Percentiles rank a stretch among this genome's conserved stretches.
phyloP scores from a whole-genome alignment of 2,888 invertebrate genomes.

The Catocala fraxini region DNA sequence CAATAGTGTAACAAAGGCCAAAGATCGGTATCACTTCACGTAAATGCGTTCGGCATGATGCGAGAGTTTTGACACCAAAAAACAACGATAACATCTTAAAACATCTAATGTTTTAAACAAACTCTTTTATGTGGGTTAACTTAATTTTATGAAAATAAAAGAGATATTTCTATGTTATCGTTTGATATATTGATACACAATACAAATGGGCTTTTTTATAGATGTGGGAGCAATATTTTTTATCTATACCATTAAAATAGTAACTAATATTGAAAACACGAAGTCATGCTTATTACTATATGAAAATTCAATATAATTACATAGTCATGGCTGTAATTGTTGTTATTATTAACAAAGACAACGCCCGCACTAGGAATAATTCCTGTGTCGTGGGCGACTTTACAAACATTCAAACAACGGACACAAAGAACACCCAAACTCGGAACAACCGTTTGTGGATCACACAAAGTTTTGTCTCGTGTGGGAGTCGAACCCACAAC shows the following conservation, averaged over 20 bases:
- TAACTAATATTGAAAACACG: slow-evolving; percentile 31
- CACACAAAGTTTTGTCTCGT: too few species aligned
- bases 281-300: slow-evolving; percentile 21
- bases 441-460: too few species aligned
- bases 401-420: too few species aligned
- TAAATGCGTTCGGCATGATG: slow-evolving; percentile 86
- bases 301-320: neutral
- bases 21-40: slow-evolving; percentile 75
- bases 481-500: too few species aligned
- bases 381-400: too few species aligned
- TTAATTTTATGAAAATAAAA: slow-evolving; percentile 84
- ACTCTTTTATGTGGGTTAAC: slow-evolving; percentile 85
- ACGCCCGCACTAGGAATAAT: too few species aligned
- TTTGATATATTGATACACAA: slow-evolving; percentile 73
- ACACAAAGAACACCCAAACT: too few species aligned
- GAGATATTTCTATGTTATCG: slow-evolving; percentile 69
- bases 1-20: slow-evolving; percentile 77
- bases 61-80: slow-evolving; percentile 87
- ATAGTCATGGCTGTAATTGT: too few species aligned
- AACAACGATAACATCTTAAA: slow-evolving; percentile 83
- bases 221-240: slow-evolving; percentile 45
- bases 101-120: slow-evolving; percentile 87
- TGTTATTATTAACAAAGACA: too few species aligned
- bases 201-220: slow-evolving; percentile 55
- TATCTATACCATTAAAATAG: slow-evolving; percentile 35